Conservation (phyloP, 2,888 invertebrate genomes). For the Eupithecia tripunctaria region DNA sequence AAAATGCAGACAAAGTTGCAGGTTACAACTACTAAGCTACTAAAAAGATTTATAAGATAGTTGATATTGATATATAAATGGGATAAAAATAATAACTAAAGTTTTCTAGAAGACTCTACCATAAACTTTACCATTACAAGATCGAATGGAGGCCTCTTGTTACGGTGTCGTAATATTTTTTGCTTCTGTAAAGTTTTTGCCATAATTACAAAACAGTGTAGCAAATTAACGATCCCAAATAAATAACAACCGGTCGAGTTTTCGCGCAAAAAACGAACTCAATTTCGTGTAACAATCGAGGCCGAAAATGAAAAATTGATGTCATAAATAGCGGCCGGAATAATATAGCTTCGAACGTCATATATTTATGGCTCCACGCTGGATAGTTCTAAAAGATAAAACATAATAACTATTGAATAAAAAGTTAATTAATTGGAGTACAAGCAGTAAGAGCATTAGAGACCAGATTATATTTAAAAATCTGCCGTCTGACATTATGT, state of each 20-base stretch:
- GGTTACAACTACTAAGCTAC: neutral
- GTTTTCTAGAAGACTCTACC: neutral
- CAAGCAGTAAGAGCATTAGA: constrained; percentile 13
- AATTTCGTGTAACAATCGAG: constrained; percentile 11
- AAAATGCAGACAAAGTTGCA: neutral
- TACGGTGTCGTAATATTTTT: neutral
- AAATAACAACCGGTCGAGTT: constrained; percentile 26
- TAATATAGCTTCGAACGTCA: neutral
- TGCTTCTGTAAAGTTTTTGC: constrained; percentile 16
- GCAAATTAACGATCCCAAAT: constrained; percentile 27
- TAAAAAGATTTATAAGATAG: no score
- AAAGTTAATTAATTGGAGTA: neutral
- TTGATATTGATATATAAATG: no score
- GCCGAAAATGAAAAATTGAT: constrained; percentile 18
- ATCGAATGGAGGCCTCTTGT: neutral
- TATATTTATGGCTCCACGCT: neutral
- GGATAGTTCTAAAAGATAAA: neutral
- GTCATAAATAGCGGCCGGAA: constrained; percentile 9
- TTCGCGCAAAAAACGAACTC: constrained; percentile 26
- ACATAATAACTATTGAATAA: neutral
- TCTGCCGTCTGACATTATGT: constrained; percentile 26
- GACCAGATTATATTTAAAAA: constrained; percentile 17
- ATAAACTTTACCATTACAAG: neutral
- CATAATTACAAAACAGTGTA: constrained; percentile 19
- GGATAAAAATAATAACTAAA: neutral